These are phyloP conservation scores for Amblyopsis rosae DNA, from an alignment of 2,113 vertebrate genomes.

Conservation along the genomic window DNA sequence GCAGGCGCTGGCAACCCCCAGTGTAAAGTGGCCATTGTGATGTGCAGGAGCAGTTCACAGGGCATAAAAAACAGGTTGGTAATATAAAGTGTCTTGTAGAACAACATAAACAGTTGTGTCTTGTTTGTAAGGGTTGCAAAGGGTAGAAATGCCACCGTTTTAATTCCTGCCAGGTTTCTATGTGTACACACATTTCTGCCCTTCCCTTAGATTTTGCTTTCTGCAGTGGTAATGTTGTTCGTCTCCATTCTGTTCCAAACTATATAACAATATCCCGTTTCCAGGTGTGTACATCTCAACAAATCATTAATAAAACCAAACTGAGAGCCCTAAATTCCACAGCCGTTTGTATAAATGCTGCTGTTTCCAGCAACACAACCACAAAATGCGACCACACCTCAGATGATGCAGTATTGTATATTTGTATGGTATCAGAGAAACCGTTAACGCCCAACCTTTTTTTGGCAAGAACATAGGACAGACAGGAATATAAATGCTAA, in stretches of 20 bases:
- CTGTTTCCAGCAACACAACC: neutral
- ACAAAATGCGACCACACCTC: constrained; percentile 25
- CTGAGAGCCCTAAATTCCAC: neutral
- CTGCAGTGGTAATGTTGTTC: neutral
- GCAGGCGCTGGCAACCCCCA: constrained; percentile 87
- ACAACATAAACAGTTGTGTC: too few species aligned
- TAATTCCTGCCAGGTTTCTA: neutral
- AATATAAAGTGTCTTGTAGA: neutral
- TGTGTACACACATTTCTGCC: too few species aligned
- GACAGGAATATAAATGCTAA: neutral
- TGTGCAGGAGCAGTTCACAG: constrained; percentile 80
- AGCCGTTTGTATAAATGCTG: neutral
- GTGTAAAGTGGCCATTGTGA: constrained; percentile 88
- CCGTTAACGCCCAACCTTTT: constrained; percentile 6
- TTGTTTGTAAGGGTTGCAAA: too few species aligned
- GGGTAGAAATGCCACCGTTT: neutral
- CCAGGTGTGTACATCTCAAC: neutral
- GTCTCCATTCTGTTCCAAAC: neutral
- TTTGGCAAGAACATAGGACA: neutral
- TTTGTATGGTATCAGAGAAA: neutral
- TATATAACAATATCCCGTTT: too few species aligned
- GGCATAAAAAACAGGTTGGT: constrained; percentile 77
- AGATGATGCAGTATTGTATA: neutral
- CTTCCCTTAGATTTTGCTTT: too few species aligned
- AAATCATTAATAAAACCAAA: neutral